Evolutionary conservation across 2,888 invertebrate species (phyloP).

Genomic region (Macrophya alboannulata): DNA sequence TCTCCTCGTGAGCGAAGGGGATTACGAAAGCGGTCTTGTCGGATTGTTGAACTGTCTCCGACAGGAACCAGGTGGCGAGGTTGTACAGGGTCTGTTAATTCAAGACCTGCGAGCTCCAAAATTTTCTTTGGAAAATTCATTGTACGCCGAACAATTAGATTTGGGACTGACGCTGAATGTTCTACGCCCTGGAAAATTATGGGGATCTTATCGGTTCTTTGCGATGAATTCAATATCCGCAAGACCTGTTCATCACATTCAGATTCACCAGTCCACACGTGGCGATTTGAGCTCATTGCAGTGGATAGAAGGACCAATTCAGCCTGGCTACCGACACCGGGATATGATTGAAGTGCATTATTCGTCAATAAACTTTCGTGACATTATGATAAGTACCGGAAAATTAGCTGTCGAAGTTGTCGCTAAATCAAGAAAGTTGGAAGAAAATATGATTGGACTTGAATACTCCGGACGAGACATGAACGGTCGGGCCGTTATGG

Average conservation of each 20-base stretch:
- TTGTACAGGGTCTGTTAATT: conserved; percentile 84
- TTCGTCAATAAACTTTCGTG: conserved; percentile 93
- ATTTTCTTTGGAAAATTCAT: conserved; percentile 84
- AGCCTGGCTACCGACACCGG: neutral
- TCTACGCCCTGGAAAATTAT: conserved; percentile 65
- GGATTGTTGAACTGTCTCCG: conserved; percentile 95
- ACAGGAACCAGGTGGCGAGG: conserved; percentile 86
- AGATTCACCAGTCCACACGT: conserved; percentile 87
- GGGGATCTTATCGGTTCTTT: conserved; percentile 36
- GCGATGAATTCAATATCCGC: conserved; percentile 78
- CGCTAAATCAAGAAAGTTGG: conserved; percentile 83
- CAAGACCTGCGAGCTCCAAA: conserved; percentile 80
- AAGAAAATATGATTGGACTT: conserved; percentile 83
- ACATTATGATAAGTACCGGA: conserved; percentile 96
- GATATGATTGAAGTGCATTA: conserved; percentile 84
- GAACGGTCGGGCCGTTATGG: conserved; percentile 72
- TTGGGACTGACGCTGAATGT: conserved; percentile 91
- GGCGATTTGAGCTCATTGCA: conserved; percentile 92
- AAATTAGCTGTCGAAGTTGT: conserved; percentile 93
- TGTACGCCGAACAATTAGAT: conserved; percentile 85
- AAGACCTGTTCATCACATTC: conserved; percentile 85
- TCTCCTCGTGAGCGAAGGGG: conserved; percentile 85
- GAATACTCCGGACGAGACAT: conserved; percentile 82
- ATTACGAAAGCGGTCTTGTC: conserved; percentile 89
- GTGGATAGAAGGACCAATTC: conserved; percentile 88